A percentile compares a stretch with the other conserved stretches of the same genome.
Evolutionary conservation across 2,797 vertebrate species (phyloP).

Genomic region (Tinamus major): DNA sequence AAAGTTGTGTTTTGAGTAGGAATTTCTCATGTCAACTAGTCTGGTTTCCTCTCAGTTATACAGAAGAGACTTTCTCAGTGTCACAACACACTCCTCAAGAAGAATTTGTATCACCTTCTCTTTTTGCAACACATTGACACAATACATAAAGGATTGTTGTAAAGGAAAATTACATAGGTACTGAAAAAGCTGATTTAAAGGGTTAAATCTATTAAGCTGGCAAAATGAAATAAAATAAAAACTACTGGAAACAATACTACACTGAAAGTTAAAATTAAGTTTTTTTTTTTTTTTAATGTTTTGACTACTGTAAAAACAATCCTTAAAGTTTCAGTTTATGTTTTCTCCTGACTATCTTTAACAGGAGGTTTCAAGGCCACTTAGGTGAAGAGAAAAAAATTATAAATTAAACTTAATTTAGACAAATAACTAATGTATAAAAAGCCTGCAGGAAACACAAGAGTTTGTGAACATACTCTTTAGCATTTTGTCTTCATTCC

Average conservation of each 20-base stretch:
- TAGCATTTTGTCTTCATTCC: background rate
- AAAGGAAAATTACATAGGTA: background rate
- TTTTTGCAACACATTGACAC: slow-evolving; percentile 11
- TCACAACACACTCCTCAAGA: too few relatives aligned
- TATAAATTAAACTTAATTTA: background rate
- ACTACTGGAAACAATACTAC: background rate
- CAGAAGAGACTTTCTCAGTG: background rate
- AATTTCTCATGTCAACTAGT: background rate
- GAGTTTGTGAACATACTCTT: background rate
- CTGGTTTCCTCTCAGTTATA: accelerated
- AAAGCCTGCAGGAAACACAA: background rate
- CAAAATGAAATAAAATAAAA: background rate
- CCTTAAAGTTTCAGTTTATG: background rate
- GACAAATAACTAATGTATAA: background rate
- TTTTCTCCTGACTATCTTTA: background rate
- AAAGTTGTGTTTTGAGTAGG: background rate
- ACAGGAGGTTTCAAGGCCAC: background rate
- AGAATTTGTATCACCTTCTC: background rate
- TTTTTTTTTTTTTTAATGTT: background rate
- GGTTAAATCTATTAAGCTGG: background rate
- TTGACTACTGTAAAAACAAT: background rate
- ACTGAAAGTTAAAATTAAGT: background rate
- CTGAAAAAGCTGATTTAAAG: background rate
- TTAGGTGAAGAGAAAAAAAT: background rate
- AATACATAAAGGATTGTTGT: background rate